phyloP scores from a whole-genome alignment of 2,888 invertebrate species.

The Augiades crinisus region DNA sequence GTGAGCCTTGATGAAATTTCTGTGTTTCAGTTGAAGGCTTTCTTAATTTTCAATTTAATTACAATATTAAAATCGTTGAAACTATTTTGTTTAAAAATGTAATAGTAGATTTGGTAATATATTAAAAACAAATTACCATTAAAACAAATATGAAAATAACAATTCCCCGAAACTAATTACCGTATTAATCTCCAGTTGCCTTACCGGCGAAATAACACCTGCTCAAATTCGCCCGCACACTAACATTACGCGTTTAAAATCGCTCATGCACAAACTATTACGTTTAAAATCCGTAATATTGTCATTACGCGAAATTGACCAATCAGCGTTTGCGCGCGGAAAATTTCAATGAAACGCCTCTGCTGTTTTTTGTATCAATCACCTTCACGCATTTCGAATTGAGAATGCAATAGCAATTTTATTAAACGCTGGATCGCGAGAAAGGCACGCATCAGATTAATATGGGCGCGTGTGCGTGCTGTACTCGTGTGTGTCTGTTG shows the following conservation, averaged over 20 bases:
- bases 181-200: too few relatives aligned
- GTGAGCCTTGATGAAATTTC: too few relatives aligned
- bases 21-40: too few relatives aligned
- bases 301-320: constrained; percentile 13
- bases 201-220: not conserved
- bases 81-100: too few relatives aligned
- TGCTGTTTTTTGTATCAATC: constrained; percentile 18
- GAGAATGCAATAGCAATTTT: constrained; percentile 21
- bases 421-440: constrained; percentile 13
- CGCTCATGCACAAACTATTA: not conserved
- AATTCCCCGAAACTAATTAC: too few relatives aligned
- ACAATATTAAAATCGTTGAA: too few relatives aligned
- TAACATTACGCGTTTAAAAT: not conserved
- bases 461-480: not conserved
- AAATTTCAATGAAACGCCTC: constrained; percentile 10
- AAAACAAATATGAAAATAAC: too few relatives aligned
- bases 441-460: constrained; percentile 14
- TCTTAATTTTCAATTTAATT: too few relatives aligned
- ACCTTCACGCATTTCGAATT: constrained; percentile 16
- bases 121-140: too few relatives aligned
- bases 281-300: constrained; percentile 9
- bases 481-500: too few relatives aligned
- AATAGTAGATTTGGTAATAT: too few relatives aligned
- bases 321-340: constrained; percentile 11
- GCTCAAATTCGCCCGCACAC: not conserved